Conservation (phyloP, 2,113 vertebrate species). For the Guaruba guarouba region DNA sequence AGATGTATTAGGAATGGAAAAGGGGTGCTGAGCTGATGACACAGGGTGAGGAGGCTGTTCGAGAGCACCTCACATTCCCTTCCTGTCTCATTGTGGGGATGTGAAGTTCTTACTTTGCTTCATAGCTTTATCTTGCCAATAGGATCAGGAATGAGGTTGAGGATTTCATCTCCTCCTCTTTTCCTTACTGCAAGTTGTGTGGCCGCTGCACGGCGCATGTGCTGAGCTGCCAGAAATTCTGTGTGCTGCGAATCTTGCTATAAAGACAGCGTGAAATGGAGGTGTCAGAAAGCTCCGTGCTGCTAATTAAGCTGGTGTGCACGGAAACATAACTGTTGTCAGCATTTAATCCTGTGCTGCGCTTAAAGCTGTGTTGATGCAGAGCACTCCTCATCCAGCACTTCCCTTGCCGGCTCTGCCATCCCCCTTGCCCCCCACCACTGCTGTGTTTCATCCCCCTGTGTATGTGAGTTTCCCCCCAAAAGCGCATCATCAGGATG, state of each 20-base stretch:
- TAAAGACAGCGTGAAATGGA: constrained; percentile 52
- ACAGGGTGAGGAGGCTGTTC: background rate
- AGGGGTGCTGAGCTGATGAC: background rate
- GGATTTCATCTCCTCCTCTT: background rate
- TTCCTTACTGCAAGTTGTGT: background rate
- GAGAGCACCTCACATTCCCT: fast-evolving
- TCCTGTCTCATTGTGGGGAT: background rate
- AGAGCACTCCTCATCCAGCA: background rate
- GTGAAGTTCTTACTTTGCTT: background rate
- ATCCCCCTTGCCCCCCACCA: background rate
- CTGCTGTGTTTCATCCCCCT: background rate
- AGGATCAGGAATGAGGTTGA: constrained; percentile 19
- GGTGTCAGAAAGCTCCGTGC: constrained; percentile 44
- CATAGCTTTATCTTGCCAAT: background rate
- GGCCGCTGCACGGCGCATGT: background rate
- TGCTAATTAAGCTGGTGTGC: constrained; percentile 44
- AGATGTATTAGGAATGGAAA: background rate
- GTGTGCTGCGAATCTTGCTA: background rate
- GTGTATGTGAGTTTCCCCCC: background rate
- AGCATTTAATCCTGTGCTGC: background rate
- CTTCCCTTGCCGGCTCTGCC: background rate
- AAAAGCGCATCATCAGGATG: background rate
- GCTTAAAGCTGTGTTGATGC: background rate
- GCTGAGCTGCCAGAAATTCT: constrained; percentile 36
- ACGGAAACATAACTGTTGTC: constrained; percentile 13